Percentiles rank a stretch among this genome's conserved stretches.
Evolutionary conservation across 2,888 invertebrate genomes (phyloP).

Genomic region (Gonocerus acuteangulatus): DNA sequence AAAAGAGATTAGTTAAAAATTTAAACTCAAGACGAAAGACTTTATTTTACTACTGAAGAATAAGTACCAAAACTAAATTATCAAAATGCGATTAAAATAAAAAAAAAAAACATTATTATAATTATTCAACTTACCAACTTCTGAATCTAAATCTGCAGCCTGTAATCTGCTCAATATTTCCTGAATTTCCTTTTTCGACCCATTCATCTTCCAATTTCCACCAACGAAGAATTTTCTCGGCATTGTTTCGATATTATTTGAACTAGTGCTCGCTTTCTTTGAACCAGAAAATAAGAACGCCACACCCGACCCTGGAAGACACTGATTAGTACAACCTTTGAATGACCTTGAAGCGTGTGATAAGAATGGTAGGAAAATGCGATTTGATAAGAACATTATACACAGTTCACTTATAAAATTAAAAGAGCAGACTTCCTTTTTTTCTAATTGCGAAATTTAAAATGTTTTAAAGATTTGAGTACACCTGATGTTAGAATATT

Average conservation of each 20-base stretch:
- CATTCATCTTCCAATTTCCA: slow-evolving; percentile 99
- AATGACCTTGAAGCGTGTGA: slow-evolving; percentile 4
- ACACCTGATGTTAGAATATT: too few relatives aligned
- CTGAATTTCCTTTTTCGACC: slow-evolving; percentile 72
- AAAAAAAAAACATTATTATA: neutral
- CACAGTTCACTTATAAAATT: too few relatives aligned
- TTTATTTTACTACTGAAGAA: too few relatives aligned
- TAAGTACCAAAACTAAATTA: too few relatives aligned
- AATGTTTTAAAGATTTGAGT: too few relatives aligned
- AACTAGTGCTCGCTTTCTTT: neutral
- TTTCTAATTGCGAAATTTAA: too few relatives aligned
- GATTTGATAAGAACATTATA: neutral
- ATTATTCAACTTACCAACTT: slow-evolving; percentile 56
- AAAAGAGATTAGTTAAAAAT: too few relatives aligned
- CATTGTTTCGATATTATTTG: neutral
- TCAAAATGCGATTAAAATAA: too few relatives aligned
- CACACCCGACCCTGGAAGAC: slow-evolving; percentile 13
- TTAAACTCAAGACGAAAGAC: too few relatives aligned
- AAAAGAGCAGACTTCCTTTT: too few relatives aligned
- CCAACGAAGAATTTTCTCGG: slow-evolving; percentile 92
- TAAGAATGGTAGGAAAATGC: neutral
- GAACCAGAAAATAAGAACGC: slow-evolving; percentile 4
- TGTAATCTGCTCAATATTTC: slow-evolving; percentile 72
- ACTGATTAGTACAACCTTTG: slow-evolving; percentile 3
- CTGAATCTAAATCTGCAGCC: slow-evolving; percentile 65